Evolutionary conservation across 2,113 vertebrate genomes (phyloP).

Genomic region (Physeter macrocephalus): DNA sequence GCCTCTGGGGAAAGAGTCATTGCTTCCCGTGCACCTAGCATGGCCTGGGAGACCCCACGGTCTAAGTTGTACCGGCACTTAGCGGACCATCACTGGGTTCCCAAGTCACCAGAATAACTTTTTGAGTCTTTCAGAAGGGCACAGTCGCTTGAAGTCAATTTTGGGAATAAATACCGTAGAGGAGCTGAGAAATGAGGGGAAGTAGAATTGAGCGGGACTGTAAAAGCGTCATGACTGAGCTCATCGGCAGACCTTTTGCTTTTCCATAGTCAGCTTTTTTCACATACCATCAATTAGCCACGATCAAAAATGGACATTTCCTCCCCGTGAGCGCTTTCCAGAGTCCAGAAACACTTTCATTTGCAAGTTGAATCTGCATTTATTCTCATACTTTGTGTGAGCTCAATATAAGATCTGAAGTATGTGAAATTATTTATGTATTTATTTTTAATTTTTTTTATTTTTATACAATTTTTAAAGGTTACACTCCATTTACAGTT

Average conservation of each 20-base stretch:
- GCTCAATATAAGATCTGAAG: background rate
- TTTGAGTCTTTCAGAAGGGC: background rate
- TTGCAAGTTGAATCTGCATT: background rate
- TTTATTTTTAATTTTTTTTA: background rate
- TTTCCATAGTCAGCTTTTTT: background rate
- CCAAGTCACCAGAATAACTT: no score
- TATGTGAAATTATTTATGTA: background rate
- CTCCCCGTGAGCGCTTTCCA: background rate
- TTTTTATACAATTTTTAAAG: background rate
- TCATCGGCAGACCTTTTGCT: background rate
- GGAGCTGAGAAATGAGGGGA: background rate
- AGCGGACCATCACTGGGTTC: background rate
- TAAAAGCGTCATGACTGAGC: background rate
- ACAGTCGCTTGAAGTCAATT: background rate
- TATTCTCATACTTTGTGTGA: background rate
- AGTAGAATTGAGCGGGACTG: background rate
- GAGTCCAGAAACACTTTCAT: background rate
- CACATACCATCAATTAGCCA: background rate
- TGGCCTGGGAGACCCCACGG: background rate
- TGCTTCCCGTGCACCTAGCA: background rate
- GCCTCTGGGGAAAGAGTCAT: background rate
- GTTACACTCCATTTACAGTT: background rate
- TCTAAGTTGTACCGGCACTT: background rate
- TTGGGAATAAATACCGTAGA: background rate
- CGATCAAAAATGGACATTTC: background rate